phyloP scores from a whole-genome alignment of 2,888 invertebrate genomes.

The Podabrus alpinus region DNA sequence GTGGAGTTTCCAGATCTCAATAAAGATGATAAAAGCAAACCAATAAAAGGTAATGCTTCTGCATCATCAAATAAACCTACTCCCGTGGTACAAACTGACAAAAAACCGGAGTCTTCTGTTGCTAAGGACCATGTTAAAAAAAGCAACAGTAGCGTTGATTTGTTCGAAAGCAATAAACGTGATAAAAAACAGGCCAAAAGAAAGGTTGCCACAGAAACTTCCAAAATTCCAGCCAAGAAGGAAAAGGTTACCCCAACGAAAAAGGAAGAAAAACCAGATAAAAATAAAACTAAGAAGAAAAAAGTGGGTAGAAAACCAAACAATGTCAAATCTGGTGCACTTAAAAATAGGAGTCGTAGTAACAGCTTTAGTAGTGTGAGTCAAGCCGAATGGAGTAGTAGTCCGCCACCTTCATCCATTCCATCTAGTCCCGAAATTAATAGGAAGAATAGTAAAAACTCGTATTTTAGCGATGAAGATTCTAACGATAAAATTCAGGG shows the following conservation, averaged over 20 bases:
- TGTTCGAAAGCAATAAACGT: slow-evolving; percentile 21
- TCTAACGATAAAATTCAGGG: slow-evolving; percentile 34
- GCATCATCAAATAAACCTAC: slow-evolving; percentile 45
- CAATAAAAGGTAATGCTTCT: slow-evolving; percentile 34
- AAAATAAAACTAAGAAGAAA: slow-evolving; percentile 29
- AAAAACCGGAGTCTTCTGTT: slow-evolving; percentile 45
- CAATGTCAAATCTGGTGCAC: slow-evolving; percentile 37
- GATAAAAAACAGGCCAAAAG: slow-evolving; percentile 28
- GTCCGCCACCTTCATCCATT: slow-evolving; percentile 50
- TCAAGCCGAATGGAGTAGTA: slow-evolving; percentile 40
- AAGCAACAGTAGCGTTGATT: slow-evolving; percentile 32
- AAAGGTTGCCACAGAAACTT: slow-evolving; percentile 25
- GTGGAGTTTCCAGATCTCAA: slow-evolving; percentile 65
- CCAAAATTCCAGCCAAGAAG: slow-evolving; percentile 44
- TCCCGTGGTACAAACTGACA: slow-evolving; percentile 46
- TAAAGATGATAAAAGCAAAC: slow-evolving; percentile 53
- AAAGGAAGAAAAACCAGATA: slow-evolving; percentile 6
- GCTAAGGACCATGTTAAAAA: slow-evolving; percentile 40
- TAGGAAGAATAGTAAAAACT: slow-evolving; percentile 34
- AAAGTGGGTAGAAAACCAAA: slow-evolving; percentile 34
- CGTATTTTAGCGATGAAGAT: slow-evolving; percentile 38
- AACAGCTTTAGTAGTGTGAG: slow-evolving; percentile 43
- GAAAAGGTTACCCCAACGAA: neutral
- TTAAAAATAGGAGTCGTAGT: slow-evolving; percentile 40
- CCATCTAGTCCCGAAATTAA: slow-evolving; percentile 49